Conservation (phyloP, 2,113 vertebrate genomes). For the Ictalurus furcatus region DNA sequence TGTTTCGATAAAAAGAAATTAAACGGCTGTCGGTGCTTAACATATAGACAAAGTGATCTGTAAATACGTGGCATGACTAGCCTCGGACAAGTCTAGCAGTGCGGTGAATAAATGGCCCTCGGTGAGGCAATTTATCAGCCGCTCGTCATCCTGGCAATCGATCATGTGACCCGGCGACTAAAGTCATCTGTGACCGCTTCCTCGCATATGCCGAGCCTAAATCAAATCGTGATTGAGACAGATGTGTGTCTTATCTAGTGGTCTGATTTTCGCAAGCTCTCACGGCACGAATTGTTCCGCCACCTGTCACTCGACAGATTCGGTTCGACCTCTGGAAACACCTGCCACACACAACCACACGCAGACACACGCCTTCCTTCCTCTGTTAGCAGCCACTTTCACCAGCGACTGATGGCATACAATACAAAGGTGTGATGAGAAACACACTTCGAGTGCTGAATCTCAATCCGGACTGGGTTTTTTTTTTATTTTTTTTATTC, state of each 20-base stretch:
- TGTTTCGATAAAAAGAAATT: not conserved
- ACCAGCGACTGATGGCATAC: not conserved
- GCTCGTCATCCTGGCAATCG: conserved; percentile 41
- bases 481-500: not conserved
- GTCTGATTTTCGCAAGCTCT: not conserved
- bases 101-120: conserved; percentile 10
- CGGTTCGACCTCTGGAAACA: conserved; percentile 22
- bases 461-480: not conserved
- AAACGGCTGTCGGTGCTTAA: not conserved
- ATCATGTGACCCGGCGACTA: conserved; percentile 44
- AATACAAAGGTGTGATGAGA: conserved; percentile 33
- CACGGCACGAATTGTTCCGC: not conserved
- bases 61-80: conserved; percentile 14
- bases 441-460: conserved; percentile 7
- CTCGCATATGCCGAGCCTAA: conserved; percentile 27
- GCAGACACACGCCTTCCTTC: not conserved
- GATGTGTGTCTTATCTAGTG: conserved; percentile 32
- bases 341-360: conserved; percentile 2
- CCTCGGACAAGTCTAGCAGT: not conserved
- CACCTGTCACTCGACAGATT: conserved; percentile 37
- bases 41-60: not conserved
- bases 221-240: conserved; percentile 39
- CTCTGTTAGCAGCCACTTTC: conserved; percentile 6
- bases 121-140: conserved; percentile 26
- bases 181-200: conserved; percentile 46